A percentile compares a stretch with the other conserved stretches of the same genome.
Conservation (phyloP, 2,797 vertebrate genomes). For the Mastacembelus armatus region DNA sequence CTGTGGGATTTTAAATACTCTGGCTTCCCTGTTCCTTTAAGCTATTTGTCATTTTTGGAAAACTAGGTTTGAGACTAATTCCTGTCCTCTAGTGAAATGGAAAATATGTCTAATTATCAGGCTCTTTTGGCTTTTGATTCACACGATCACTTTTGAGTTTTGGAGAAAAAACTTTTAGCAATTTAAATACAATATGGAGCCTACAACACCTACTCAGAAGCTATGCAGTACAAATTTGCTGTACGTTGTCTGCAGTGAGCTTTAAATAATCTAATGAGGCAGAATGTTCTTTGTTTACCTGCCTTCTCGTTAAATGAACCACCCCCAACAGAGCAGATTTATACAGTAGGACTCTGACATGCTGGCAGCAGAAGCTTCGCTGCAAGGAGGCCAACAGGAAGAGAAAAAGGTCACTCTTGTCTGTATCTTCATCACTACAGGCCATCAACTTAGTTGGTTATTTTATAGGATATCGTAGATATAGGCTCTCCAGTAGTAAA, state of each 20-base stretch:
- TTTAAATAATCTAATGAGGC: neutral
- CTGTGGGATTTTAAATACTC: constrained; percentile 56
- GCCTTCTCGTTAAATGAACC: constrained; percentile 33
- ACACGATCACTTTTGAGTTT: neutral
- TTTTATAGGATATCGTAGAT: neutral
- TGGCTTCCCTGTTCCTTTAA: constrained; percentile 50
- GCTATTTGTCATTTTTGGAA: constrained; percentile 33
- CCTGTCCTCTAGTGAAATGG: neutral
- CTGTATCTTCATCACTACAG: constrained; percentile 15
- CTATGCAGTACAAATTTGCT: neutral
- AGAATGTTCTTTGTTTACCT: neutral
- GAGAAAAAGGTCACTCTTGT: constrained; percentile 3
- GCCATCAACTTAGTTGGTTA: neutral
- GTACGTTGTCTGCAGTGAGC: neutral
- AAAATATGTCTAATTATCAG: constrained; percentile 26
- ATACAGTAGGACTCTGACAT: neutral
- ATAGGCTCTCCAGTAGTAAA: neutral
- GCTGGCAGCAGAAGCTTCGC: constrained; percentile 16
- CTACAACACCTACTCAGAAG: neutral
- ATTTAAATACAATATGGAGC: neutral
- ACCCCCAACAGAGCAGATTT: constrained; percentile 27
- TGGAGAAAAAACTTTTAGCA: neutral
- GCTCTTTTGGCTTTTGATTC: constrained; percentile 17
- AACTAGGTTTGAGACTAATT: neutral
- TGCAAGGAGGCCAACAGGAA: constrained; percentile 22